Percentiles rank a stretch among this genome's conserved stretches.
Conservation (phyloP, 2,888 invertebrate species). For the Palloptera scutellata region DNA sequence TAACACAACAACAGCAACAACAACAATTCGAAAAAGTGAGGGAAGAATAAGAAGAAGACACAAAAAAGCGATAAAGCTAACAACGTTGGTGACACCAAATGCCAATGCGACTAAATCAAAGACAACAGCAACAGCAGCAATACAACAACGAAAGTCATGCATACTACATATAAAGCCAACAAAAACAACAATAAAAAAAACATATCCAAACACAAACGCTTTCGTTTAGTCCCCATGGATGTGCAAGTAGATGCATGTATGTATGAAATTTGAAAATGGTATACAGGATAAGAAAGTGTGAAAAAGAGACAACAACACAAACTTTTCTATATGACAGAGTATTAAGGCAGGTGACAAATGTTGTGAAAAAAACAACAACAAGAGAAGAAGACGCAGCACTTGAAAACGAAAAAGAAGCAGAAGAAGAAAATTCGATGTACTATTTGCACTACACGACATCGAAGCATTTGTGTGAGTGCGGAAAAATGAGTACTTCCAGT, state of each 20-base stretch:
- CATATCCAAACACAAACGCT: neutral
- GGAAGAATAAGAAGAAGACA: neutral
- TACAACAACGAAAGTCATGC: neutral
- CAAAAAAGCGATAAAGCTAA: conserved; percentile 29
- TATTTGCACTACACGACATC: too few relatives aligned
- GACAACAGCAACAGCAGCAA: conserved; percentile 1
- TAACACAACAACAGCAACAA: too few relatives aligned
- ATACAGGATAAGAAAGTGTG: neutral
- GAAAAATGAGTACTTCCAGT: conserved; percentile 3
- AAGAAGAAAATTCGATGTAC: too few relatives aligned
- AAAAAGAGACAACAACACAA: neutral
- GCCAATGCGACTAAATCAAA: conserved; percentile 10
- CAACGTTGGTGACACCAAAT: conserved; percentile 35
- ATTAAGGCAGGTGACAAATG: neutral
- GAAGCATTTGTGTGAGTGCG: neutral
- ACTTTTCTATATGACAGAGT: neutral
- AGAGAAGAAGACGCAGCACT: conserved; percentile 26
- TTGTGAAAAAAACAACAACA: conserved; percentile 1
- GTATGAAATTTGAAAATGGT: neutral
- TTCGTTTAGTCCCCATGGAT: too few relatives aligned
- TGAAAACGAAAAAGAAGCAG: neutral
- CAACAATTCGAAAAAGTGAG: too few relatives aligned
- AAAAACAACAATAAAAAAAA: conserved; percentile 16
- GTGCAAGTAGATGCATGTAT: neutral
- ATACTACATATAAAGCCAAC: conserved; percentile 12